Base-by-base conservation (phyloP, 2,888 invertebrate species). In the Dicyrtomina minuta region DNA sequence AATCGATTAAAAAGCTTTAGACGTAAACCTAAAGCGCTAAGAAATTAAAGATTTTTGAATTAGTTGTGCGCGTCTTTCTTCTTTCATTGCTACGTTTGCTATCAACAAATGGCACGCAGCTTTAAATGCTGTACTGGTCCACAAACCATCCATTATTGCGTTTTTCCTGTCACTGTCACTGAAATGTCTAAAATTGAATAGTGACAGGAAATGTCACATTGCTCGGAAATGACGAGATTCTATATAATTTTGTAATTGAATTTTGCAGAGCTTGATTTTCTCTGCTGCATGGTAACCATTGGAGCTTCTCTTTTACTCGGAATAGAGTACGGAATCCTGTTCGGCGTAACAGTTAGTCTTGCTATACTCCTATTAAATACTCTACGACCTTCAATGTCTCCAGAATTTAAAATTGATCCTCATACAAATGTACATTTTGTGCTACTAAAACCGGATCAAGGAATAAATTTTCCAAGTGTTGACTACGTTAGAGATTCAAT, bases 201-300 rank as follows among this genome's bases (percentile, higher is more conserved):
- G n/a, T n/a, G n/a, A n/a, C n/a, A n/a, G n/a, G n/a, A n/a, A n/a
- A n/a, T n/a, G n/a, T n/a, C n/a, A n/a, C n/a, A n/a, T n/a, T n/a
- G n/a, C 33, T 33, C 8, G 33, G 8, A 33, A 33, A 33, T 33
- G 33, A 33, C 33, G 33, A n/a, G 33, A 33, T 33, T 33, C 33
- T 33, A 67, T 61, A n/a, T 33, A 33, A 33, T 33, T 33, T 33
- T 33, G 33, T n/a, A n/a, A n/a, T n/a, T n/a, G n/a, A n/a, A n/a
- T 33, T 33, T 33, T 49, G 27, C 85, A 94, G 94, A 92, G 83
- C 87, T 90, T 78, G 95, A 95, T 82, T 84, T 95, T 72, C 85
- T 94, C 66, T 91, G 93, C 15, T 92, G 92, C 64, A 80, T 92
- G 51, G 88, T 89, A n/a, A 93, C 95, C 22, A 95, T 95, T 81